Percentiles rank a stretch among this genome's conserved stretches.
Evolutionary conservation across 2,113 vertebrate species (phyloP).

Genomic region (Zosterops japonicus): DNA sequence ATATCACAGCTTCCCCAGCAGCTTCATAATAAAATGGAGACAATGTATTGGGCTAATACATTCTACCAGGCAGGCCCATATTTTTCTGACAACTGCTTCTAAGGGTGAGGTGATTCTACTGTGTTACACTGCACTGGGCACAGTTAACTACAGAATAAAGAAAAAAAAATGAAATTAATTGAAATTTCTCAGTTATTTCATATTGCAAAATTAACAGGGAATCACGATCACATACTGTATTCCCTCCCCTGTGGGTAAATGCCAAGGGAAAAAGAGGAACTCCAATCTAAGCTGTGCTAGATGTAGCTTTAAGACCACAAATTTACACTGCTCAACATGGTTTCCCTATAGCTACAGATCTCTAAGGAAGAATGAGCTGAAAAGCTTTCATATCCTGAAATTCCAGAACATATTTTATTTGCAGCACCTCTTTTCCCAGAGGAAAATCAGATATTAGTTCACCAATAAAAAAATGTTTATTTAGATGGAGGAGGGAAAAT

Average conservation of each 20-base stretch:
- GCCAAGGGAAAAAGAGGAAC: not conserved
- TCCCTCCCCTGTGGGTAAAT: not conserved
- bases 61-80: conserved; percentile 80
- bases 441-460: not conserved
- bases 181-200: not conserved
- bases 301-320: not conserved
- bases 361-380: not conserved
- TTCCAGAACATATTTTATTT: not conserved
- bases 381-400: not conserved
- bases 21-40: conserved; percentile 86
- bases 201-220: not conserved
- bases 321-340: not conserved
- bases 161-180: not conserved
- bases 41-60: conserved; percentile 91
- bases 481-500: not conserved
- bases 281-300: not conserved
- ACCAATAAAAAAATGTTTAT: not conserved
- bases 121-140: conserved; percentile 80
- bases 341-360: not conserved
- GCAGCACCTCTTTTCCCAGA: not conserved
- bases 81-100: conserved; percentile 87
- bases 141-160: conserved; percentile 64
- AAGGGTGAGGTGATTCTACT: conserved; percentile 81
- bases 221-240: not conserved
- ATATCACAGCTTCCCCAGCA: conserved; percentile 87